Conservation (phyloP, 2,797 vertebrate species). For the Eremophila alpestris region DNA sequence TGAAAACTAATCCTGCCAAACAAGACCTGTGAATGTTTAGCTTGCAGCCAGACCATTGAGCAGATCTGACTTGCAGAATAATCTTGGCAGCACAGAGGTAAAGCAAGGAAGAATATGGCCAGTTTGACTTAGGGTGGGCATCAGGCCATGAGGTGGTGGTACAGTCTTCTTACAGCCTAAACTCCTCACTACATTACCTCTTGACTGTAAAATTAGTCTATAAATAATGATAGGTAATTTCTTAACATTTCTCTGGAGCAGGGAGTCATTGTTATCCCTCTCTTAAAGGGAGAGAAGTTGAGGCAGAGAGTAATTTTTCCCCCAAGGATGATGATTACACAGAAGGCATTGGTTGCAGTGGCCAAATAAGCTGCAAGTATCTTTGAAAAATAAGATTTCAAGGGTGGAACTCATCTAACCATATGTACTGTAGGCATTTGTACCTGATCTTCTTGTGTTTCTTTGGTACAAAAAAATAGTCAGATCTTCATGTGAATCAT, state of each 20-base stretch:
- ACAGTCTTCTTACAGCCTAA: neutral
- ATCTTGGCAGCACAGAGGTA: neutral
- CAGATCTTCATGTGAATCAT: constrained; percentile 24
- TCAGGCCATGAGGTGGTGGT: neutral
- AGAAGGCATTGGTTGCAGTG: neutral
- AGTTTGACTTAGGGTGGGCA: neutral
- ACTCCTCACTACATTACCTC: neutral
- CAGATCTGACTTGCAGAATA: neutral
- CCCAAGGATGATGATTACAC: neutral
- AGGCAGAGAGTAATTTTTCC: neutral
- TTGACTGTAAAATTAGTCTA: neutral
- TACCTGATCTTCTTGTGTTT: neutral
- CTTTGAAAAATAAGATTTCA: neutral
- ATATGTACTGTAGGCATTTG: neutral
- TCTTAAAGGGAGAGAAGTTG: neutral
- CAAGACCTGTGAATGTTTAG: neutral
- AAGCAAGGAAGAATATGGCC: neutral
- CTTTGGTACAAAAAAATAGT: neutral
- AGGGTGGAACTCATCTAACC: neutral
- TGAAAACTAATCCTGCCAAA: constrained; percentile 1
- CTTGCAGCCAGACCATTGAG: neutral
- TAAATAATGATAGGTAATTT: neutral
- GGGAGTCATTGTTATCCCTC: neutral
- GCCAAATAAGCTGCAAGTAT: neutral
- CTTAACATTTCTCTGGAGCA: neutral